These are phyloP conservation scores for Dryobota labecula DNA, from an alignment of 2,888 invertebrate species.

Conservation along the genomic window DNA sequence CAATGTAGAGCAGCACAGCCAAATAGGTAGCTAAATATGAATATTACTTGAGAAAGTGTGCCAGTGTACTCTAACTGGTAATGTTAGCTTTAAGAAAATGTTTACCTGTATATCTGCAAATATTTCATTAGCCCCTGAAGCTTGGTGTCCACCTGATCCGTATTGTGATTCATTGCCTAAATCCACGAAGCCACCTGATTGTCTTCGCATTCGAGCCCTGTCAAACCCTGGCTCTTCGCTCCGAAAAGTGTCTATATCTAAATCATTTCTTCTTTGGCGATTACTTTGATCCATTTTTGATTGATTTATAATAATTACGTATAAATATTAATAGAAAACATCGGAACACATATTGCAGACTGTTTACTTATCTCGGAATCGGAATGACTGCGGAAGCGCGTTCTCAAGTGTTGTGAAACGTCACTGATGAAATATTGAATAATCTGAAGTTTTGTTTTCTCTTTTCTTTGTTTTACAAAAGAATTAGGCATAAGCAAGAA, in stretches of 20 bases:
- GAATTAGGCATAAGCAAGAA: background rate
- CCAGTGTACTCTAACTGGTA: background rate
- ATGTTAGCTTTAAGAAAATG: background rate
- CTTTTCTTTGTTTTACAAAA: constrained; percentile 43
- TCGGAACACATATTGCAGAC: constrained; percentile 40
- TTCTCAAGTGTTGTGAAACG: constrained; percentile 36
- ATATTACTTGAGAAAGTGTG: constrained; percentile 33
- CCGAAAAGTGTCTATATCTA: constrained; percentile 86
- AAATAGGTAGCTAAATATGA: constrained; percentile 4
- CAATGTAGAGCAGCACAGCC: constrained; percentile 19
- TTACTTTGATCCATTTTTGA: constrained; percentile 83
- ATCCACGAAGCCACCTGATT: constrained; percentile 94
- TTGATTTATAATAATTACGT: constrained; percentile 39
- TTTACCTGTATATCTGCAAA: constrained; percentile 97
- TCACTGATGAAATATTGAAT: constrained; percentile 30
- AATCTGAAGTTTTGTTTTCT: background rate
- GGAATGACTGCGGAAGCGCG: constrained; percentile 20
- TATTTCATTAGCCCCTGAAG: constrained; percentile 96
- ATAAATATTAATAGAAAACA: constrained; percentile 55
- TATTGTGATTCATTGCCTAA: constrained; percentile 94
- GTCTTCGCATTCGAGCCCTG: constrained; percentile 90
- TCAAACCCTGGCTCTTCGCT: constrained; percentile 86
- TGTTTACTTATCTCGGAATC: constrained; percentile 62
- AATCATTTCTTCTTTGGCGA: constrained; percentile 80
- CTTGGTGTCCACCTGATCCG: constrained; percentile 95